Conservation (phyloP, 1,140 invertebrate species). For the Drosophila persimilis region DNA sequence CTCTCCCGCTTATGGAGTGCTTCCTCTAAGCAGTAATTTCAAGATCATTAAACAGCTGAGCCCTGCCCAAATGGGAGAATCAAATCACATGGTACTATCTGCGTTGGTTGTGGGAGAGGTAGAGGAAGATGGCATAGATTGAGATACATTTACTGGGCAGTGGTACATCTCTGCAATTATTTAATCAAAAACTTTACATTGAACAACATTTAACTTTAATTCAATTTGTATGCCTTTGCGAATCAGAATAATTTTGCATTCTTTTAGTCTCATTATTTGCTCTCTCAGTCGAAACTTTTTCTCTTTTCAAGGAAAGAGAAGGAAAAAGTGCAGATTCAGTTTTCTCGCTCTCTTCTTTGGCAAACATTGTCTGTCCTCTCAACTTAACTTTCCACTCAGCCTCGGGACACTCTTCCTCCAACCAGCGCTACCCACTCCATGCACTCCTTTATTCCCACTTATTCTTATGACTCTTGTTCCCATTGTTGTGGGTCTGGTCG, state of each 20-base stretch:
- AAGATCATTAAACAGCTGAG: conserved; percentile 37
- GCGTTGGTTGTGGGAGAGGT: neutral
- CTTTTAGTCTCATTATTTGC: conserved; percentile 16
- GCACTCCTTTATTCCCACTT: conserved; percentile 28
- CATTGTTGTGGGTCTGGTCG: conserved; percentile 37
- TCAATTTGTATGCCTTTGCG: conserved; percentile 9
- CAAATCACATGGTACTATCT: conserved; percentile 23
- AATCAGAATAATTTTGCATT: neutral
- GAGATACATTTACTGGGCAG: conserved; percentile 13
- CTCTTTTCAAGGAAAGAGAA: conserved; percentile 5
- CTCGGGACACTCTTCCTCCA: neutral
- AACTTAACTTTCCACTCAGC: no score
- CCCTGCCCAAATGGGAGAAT: conserved; percentile 28
- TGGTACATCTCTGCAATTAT: no score
- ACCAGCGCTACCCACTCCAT: neutral
- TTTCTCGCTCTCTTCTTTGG: neutral
- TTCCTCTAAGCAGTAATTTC: conserved; percentile 36
- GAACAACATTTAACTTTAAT: neutral
- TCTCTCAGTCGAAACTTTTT: conserved; percentile 19
- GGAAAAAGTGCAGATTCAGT: conserved; percentile 3
- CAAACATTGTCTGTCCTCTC: no score
- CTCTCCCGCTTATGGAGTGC: conserved; percentile 32
- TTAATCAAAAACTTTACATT: no score
- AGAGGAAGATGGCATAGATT: conserved; percentile 2
- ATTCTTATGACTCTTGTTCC: conserved; percentile 38